phyloP scores from a whole-genome alignment of 1,140 invertebrate genomes.

The Lucilia cuprina region DNA sequence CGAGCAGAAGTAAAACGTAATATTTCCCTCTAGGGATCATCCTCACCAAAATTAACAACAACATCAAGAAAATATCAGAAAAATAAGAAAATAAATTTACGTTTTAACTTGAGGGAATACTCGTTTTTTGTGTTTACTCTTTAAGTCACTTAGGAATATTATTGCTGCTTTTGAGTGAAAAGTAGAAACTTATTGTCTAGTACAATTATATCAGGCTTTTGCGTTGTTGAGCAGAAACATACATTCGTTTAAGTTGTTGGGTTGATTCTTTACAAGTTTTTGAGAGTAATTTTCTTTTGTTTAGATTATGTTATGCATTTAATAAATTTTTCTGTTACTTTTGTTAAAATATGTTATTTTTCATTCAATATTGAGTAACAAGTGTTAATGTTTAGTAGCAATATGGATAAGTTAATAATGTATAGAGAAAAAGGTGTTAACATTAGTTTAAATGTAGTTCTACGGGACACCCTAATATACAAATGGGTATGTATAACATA shows the following conservation, averaged over 20 bases:
- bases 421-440: no score
- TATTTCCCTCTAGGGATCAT: background rate
- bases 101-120: background rate
- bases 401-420: no score
- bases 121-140: background rate
- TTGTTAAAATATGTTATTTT: no score
- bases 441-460: no score
- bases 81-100: background rate
- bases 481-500: no score
- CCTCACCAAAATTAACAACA: background rate
- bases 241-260: background rate
- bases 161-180: background rate
- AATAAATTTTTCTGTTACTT: no score
- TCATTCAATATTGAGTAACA: no score
- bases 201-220: background rate
- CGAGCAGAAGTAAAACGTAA: background rate
- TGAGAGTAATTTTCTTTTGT: no score
- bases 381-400: no score
- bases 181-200: background rate
- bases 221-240: background rate
- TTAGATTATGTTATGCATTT: no score
- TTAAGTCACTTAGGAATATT: background rate
- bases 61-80: background rate
- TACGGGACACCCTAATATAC: no score
- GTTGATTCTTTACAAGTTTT: no score